Percentiles rank a stretch among this genome's conserved stretches.
These are phyloP conservation scores for Lampris incognitus DNA, from an alignment of 2,113 vertebrate genomes.

Conservation along the genomic window DNA sequence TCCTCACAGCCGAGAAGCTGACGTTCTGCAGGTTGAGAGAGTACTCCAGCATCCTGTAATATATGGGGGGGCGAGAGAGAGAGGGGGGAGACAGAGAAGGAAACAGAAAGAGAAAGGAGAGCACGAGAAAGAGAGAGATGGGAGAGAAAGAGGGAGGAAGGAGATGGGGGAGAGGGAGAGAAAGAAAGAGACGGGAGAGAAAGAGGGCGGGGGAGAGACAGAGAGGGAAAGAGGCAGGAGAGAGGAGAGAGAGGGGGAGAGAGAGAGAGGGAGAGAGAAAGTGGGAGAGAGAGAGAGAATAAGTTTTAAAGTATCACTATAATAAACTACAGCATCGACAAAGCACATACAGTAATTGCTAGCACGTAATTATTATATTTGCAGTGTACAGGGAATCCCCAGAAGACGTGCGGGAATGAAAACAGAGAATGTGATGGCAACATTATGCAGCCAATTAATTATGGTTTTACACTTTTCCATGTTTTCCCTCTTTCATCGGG, in stretches of 20 bases:
- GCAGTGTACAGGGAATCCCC: not conserved
- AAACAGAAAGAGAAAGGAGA: not conserved
- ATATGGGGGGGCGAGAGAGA: conserved; percentile 22
- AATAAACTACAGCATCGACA: not conserved
- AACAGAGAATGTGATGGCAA: conserved; percentile 33
- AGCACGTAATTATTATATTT: not conserved
- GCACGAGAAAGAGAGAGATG: not conserved
- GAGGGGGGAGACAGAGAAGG: not conserved
- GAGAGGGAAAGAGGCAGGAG: not conserved
- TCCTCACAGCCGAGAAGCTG: conserved; percentile 96
- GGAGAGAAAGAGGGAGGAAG: not conserved
- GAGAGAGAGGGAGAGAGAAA: too few species aligned
- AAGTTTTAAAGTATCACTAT: not conserved
- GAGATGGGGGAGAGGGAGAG: not conserved
- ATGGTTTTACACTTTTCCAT: conserved; percentile 24
- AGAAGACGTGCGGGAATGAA: conserved; percentile 35
- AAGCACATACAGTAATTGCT: not conserved
- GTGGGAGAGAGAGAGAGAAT: not conserved
- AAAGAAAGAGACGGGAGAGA: not conserved
- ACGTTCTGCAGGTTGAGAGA: conserved; percentile 98
- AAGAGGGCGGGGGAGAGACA: not conserved
- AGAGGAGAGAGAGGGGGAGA: too few species aligned
- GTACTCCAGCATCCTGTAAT: conserved; percentile 96
- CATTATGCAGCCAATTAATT: conserved; percentile 50
- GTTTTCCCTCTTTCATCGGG: conserved; percentile 13